These are phyloP conservation scores for Vanessa tameamea DNA, from an alignment of 1,140 invertebrate species.

Conservation along the genomic window DNA sequence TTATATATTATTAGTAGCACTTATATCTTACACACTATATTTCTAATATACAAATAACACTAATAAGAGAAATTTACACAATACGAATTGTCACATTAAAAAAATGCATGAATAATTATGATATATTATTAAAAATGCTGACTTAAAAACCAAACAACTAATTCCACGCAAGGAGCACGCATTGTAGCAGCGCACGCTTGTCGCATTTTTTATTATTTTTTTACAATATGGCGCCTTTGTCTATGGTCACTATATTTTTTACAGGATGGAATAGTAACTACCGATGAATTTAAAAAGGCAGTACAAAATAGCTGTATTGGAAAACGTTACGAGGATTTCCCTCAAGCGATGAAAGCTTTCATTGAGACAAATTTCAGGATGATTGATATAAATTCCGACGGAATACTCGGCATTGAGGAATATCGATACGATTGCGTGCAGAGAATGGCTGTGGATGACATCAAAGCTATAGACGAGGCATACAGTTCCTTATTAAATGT, in stretches of 20 bases:
- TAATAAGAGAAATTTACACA: too few relatives aligned
- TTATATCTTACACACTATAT: too few relatives aligned
- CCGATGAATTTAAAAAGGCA: slow-evolving; percentile 90
- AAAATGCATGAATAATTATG: too few relatives aligned
- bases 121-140: background rate
- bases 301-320: slow-evolving; percentile 91
- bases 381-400: slow-evolving; percentile 90
- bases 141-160: background rate
- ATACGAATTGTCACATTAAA: too few relatives aligned
- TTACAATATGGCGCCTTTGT: slow-evolving; percentile 34
- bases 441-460: slow-evolving; percentile 87
- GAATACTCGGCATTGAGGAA: slow-evolving; percentile 88
- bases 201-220: slow-evolving; percentile 39
- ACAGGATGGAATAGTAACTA: slow-evolving; percentile 89
- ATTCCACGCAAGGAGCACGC: slow-evolving; percentile 31
- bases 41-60: too few relatives aligned
- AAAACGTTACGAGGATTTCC: slow-evolving; percentile 88
- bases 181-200: slow-evolving; percentile 48
- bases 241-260: slow-evolving; percentile 48
- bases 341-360: slow-evolving; percentile 90
- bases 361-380: slow-evolving; percentile 91
- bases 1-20: too few relatives aligned
- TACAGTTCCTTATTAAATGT: slow-evolving; percentile 89
- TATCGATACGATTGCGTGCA: slow-evolving; percentile 91
- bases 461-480: slow-evolving; percentile 88